Evolutionary conservation across 2,888 invertebrate genomes (phyloP), one percentile per base, ranked within the genome.

Genomic region (Oligia strigilis): DNA sequence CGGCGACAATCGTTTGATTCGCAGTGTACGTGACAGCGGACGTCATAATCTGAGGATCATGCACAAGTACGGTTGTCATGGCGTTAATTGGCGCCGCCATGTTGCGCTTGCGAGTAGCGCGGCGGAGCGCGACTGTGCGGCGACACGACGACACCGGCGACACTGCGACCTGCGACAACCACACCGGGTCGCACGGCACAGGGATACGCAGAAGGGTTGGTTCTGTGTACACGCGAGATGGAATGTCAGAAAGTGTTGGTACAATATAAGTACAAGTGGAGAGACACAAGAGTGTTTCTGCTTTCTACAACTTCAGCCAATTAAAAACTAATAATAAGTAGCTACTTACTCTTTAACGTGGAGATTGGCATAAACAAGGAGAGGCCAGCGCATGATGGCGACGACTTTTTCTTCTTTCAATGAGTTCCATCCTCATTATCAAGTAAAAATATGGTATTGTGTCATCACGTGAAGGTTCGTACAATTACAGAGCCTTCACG

Each of bases 31-130:
- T 84, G 84, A 81, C 84, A 81, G 75, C 80, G 86, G 81, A 86
- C 86, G 70, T 83, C 76, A 83, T 76, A 86, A 85, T 83, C 83
- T 80, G 80, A 66, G 82, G 80, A 86, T 83, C 85, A 80, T 76
- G 83, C 73, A 77, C 79, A 69, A 84, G 62, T 83, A 75, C 71
- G 65, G 62, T 85, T 77, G 77, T 81, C 58, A 69, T 77, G 81
- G 69, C 74, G 77, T 73, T 85, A 85, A 85, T 83, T 86, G 77
- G 73, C 70, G 73, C 80, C 83, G 85, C 85, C 85, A 86, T 85
- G 77, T 85, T 85, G 83, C 80, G 65, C 75, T 85, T 85, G 86
- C 77, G 65, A 29, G 70, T 43, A 52, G 69, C 82, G 85, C 85
- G 75, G 76, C 84, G 60, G 77, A 83, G 86, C 85, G 86, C 81